Percentiles rank a stretch among this genome's conserved stretches.
These are phyloP conservation scores for Rhingia rostrata DNA, from an alignment of 2,888 invertebrate species.

Conservation along the genomic window DNA sequence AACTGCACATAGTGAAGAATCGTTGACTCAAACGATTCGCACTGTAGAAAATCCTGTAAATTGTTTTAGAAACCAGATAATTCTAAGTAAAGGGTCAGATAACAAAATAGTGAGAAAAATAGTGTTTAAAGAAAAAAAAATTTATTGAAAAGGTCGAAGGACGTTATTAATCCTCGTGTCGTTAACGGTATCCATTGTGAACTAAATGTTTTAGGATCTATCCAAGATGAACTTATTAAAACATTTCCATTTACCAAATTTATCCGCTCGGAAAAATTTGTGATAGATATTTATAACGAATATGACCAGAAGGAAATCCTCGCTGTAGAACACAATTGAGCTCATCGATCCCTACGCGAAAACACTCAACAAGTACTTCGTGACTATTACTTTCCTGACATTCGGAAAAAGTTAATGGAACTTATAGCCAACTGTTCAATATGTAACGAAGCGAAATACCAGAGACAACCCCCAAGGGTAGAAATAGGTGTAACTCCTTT, in stretches of 20 bases:
- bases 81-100: too few relatives aligned
- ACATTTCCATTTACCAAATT: background rate
- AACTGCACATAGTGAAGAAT: too few relatives aligned
- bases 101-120: too few relatives aligned
- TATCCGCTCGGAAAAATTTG: conserved; percentile 6
- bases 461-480: background rate
- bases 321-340: background rate
- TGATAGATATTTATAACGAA: conserved; percentile 4
- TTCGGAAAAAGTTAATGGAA: background rate
- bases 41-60: too few relatives aligned
- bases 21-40: too few relatives aligned
- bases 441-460: background rate
- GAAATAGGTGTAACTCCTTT: background rate
- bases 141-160: too few relatives aligned
- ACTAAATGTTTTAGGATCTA: background rate
- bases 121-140: too few relatives aligned
- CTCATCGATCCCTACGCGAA: background rate
- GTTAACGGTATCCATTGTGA: conserved; percentile 1
- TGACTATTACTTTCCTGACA: background rate
- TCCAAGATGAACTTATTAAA: background rate
- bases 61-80: too few relatives aligned
- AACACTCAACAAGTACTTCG: background rate
- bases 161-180: background rate
- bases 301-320: background rate
- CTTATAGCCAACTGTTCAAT: background rate